phyloP scores from a whole-genome alignment of 2,888 invertebrate genomes.

The Cerceris ruficornis region DNA sequence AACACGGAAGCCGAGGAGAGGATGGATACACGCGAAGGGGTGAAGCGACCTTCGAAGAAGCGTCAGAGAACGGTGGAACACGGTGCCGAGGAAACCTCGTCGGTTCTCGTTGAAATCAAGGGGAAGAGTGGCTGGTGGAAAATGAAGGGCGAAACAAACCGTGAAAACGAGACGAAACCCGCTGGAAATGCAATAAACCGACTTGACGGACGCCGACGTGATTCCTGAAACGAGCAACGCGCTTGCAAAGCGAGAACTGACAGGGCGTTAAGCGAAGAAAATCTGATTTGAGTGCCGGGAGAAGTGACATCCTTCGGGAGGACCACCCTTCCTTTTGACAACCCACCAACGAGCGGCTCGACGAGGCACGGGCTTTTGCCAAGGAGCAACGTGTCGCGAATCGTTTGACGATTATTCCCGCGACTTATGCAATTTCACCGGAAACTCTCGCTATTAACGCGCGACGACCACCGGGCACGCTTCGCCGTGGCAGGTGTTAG shows the following conservation, averaged over 20 bases:
- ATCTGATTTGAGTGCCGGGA: slow-evolving; percentile 64
- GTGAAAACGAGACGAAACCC: slow-evolving; percentile 75
- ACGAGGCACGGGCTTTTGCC: not conserved
- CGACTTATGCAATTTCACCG: not conserved
- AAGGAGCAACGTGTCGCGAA: slow-evolving; percentile 10
- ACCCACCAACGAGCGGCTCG: slow-evolving; percentile 19
- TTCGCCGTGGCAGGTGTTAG: no score
- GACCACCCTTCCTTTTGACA: slow-evolving; percentile 49
- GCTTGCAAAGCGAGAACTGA: slow-evolving; percentile 69
- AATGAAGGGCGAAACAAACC: slow-evolving; percentile 73
- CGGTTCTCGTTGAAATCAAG: slow-evolving; percentile 41
- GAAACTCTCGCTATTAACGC: no score
- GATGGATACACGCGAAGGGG: slow-evolving; percentile 6
- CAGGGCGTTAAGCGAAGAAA: slow-evolving; percentile 68
- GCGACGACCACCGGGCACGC: no score
- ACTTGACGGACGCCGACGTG: slow-evolving; percentile 68
- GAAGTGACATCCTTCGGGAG: slow-evolving; percentile 55
- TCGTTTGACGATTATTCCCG: slow-evolving; percentile 23
- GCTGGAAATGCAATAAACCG: slow-evolving; percentile 75
- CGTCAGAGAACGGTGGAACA: slow-evolving; percentile 61
- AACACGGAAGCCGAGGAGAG: slow-evolving; percentile 10
- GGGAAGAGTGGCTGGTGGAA: slow-evolving; percentile 39
- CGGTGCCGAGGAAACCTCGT: slow-evolving; percentile 45
- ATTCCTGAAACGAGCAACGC: slow-evolving; percentile 65
- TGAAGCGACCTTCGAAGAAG: slow-evolving; percentile 58